Base-by-base conservation (phyloP, 2,113 vertebrate genomes). In the Cinclus mexicanus region DNA sequence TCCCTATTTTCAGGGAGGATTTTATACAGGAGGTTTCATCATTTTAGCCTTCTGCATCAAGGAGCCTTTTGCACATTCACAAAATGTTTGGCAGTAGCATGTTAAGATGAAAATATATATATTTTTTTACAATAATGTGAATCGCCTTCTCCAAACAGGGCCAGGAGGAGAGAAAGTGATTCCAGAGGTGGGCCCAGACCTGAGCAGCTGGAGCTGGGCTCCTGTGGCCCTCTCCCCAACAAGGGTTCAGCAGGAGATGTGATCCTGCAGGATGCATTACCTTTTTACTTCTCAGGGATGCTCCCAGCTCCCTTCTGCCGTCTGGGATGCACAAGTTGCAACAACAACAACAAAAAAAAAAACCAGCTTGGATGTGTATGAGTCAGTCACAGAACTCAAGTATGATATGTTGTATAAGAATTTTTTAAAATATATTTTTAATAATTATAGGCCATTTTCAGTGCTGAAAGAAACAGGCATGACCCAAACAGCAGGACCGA, bases 11-110 rank as follows among this genome's bases (percentile, higher is more conserved):
- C 56, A 74, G 49, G 41, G 42, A 39, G 49, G 56, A 47, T 95
- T 94, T 94, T 83, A 24, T 46, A 35, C 63, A 81, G 88, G 90
- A 90, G 85, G 16, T 87, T 95, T 84, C 76, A 68, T 92, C 23
- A 14, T 59, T 28, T 85, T 33, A 61, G 24, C 20, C 19, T 85
- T 47, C 26, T 67, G 29, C 22, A 49, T 31, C 42, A 39, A 79
- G 64, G 60, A 61, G 29, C 61, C 6, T 87, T 94, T 81, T 65
- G 23, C 41, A 78, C 22, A 8, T 53, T 50, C 23, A 20, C 25
- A 57, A 78, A 71, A 82, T 35, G 7, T 14, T 22, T 31, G 37
- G 26, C 47, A 83, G 37, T 22, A 3, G 1, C 28, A 63, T 78
- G 14, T 35, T 75, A 81, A 41, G 25, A 26, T 71, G 35, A 70